A percentile compares a stretch with the other conserved stretches of the same genome.
Conservation (phyloP, 2,113 vertebrate genomes). For the Psilopogon haemacephalus region DNA sequence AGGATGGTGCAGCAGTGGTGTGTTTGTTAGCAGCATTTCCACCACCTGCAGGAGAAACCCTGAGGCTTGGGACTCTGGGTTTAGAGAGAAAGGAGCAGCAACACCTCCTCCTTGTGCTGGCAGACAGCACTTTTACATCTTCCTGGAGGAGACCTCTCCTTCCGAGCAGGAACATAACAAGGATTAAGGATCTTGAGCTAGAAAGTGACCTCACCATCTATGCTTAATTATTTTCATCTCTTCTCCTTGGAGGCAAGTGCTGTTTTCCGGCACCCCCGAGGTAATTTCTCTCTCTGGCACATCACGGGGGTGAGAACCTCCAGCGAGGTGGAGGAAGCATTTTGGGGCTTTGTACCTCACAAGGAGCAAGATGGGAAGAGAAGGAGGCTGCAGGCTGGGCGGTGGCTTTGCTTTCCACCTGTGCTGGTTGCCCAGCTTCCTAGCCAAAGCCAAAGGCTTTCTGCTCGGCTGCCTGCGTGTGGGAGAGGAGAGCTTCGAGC, state of each 20-base stretch:
- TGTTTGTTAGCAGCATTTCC: neutral
- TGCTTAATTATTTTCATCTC: conserved; percentile 37
- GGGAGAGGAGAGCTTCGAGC: neutral
- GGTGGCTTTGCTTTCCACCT: neutral
- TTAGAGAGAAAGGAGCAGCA: neutral
- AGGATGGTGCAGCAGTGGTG: neutral
- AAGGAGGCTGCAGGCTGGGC: neutral
- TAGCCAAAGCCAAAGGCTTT: neutral
- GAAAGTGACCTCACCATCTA: conserved; percentile 39
- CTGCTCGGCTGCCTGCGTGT: neutral
- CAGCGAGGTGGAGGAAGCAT: neutral
- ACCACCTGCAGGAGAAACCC: neutral
- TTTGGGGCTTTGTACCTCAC: neutral
- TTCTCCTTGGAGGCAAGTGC: neutral
- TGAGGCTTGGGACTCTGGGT: neutral
- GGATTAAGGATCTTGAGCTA: conserved; percentile 34
- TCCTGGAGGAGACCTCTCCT: neutral
- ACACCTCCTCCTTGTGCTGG: neutral
- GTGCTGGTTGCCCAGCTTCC: neutral
- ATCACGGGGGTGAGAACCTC: neutral
- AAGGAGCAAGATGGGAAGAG: neutral
- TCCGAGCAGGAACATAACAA: neutral
- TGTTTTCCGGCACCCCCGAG: neutral
- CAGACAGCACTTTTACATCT: neutral
- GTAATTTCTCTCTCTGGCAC: neutral